Conservation (phyloP, 2,797 vertebrate species). For the Yasuhikotakia modesta region DNA sequence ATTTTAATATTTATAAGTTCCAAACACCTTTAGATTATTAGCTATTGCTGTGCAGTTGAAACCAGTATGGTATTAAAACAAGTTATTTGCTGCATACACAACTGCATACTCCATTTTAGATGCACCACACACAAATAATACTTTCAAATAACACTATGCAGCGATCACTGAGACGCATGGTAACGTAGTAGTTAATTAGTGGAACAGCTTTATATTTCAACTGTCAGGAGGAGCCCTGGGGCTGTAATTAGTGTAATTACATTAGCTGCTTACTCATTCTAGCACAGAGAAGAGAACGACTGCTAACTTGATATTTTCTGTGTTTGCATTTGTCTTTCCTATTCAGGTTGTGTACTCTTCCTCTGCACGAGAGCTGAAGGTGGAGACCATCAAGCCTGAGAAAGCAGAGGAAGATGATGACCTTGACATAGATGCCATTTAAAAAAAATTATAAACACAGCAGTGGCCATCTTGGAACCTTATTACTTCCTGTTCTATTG, state of each 20-base stretch:
- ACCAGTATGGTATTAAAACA: no score
- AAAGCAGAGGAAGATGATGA: constrained; percentile 89
- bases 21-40: no score
- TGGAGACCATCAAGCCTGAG: constrained; percentile 92
- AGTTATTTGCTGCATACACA: neutral
- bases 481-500: constrained; percentile 57
- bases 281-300: neutral
- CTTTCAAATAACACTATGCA: no score
- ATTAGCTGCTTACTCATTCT: neutral
- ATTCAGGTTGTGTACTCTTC: constrained; percentile 93
- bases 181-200: constrained; percentile 22
- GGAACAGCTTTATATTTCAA: neutral
- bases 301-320: neutral
- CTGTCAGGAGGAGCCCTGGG: constrained; percentile 14
- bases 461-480: constrained; percentile 58
- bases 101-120: neutral
- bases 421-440: constrained; percentile 98
- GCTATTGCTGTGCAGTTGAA: no score
- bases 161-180: no score
- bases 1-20: no score
- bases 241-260: constrained; percentile 35
- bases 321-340: neutral
- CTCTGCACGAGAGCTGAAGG: constrained; percentile 90
- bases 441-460: constrained; percentile 66
- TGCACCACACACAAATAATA: no score